phyloP scores from a whole-genome alignment of 2,113 vertebrate genomes.

The Orientallactaga bullata region DNA sequence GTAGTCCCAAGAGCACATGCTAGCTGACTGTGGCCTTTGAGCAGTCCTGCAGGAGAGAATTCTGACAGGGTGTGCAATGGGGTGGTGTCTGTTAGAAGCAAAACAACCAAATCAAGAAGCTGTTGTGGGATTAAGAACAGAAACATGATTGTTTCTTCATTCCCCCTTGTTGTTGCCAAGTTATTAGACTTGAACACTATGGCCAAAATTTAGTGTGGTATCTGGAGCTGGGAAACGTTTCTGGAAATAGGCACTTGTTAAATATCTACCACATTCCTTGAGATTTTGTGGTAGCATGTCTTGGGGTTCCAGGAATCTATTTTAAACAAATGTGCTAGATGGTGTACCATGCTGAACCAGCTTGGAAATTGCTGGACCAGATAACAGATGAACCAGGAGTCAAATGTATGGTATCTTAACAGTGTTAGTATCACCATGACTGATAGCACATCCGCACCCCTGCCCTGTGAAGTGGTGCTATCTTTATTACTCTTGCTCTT shows the following conservation, averaged over 20 bases:
- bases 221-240: background rate
- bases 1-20: background rate
- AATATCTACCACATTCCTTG: background rate
- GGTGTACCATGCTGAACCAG: background rate
- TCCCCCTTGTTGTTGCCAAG: conserved; percentile 13
- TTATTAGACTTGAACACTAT: background rate
- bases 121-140: background rate
- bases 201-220: background rate
- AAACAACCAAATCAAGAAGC: background rate
- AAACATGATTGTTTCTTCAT: background rate
- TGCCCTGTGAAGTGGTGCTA: background rate
- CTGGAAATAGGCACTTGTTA: background rate
- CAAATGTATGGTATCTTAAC: background rate
- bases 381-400: background rate
- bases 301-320: conserved; percentile 18
- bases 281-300: conserved; percentile 11
- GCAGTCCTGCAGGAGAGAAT: background rate
- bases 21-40: conserved; percentile 20
- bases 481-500: background rate
- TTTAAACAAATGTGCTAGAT: conserved; percentile 14
- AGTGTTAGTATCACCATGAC: background rate
- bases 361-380: background rate
- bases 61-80: background rate
- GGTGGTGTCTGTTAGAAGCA: background rate
- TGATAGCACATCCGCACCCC: background rate